These are phyloP conservation scores for Lepilemur ruficaudatus DNA, from an alignment of 2,797 vertebrate genomes.

Conservation along the genomic window DNA sequence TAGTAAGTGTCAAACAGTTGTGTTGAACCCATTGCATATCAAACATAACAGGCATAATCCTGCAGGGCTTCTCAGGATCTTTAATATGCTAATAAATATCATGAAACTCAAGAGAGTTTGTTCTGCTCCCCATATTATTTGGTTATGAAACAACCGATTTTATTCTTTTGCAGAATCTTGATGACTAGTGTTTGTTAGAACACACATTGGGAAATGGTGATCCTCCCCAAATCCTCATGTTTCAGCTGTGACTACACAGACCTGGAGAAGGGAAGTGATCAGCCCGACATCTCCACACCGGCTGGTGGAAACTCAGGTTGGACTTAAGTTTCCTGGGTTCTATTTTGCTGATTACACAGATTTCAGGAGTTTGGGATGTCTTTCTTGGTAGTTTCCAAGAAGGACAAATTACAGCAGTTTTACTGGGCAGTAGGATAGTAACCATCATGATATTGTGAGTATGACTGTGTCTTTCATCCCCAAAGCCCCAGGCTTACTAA, in stretches of 20 bases:
- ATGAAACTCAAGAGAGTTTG: neutral
- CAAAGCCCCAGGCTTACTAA: neutral
- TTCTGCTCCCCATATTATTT: neutral
- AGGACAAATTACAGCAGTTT: neutral
- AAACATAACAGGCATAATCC: neutral
- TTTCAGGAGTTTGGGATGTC: neutral
- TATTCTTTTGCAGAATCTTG: neutral
- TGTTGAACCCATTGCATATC: neutral
- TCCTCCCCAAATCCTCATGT: neutral
- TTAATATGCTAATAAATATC: no score
- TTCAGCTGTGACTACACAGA: neutral
- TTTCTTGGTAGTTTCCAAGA: neutral
- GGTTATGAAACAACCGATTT: neutral
- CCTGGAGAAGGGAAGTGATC: neutral
- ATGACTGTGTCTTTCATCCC: neutral
- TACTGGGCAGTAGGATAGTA: neutral
- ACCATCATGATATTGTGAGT: neutral
- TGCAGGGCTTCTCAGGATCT: neutral
- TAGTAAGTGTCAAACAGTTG: neutral
- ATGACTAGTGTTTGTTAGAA: neutral
- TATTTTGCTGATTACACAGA: neutral
- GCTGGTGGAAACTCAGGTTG: neutral
- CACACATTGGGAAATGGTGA: neutral
- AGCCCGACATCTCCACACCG: neutral
- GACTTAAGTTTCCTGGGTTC: neutral